Conservation (phyloP, 30 jellyfish, hydroid and myxozoan species). For the Catostylus mosaicus region DNA sequence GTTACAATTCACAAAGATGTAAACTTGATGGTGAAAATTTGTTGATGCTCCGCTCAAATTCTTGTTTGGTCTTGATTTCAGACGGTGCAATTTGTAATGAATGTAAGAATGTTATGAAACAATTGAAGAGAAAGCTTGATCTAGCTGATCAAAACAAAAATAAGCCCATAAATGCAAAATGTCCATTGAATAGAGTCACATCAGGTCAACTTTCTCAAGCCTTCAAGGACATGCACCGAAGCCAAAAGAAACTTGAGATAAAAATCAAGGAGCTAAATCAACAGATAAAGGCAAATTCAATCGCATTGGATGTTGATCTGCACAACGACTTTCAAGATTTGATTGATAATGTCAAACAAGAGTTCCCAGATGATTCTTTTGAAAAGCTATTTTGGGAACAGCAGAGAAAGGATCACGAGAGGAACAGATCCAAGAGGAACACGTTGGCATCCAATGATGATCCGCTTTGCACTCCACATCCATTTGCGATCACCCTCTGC, state of each 20-base stretch:
- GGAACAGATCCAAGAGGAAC: slow-evolving; percentile 59
- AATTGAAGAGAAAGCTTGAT: slow-evolving; percentile 46
- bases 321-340: slow-evolving; percentile 39
- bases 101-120: no score
- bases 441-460: slow-evolving; percentile 64
- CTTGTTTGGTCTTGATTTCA: no score
- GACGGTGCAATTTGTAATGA: no score
- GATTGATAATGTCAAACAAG: slow-evolving; percentile 48
- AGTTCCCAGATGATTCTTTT: slow-evolving; percentile 62
- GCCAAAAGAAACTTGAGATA: slow-evolving; percentile 45
- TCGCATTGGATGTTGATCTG: slow-evolving; percentile 58
- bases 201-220: slow-evolving; percentile 55
- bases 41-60: no score
- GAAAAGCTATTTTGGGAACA: slow-evolving; percentile 59
- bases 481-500: no score
- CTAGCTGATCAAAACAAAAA: slow-evolving; percentile 30
- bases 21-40: no score
- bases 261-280: slow-evolving; percentile 56
- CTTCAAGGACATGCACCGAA: slow-evolving; percentile 42
- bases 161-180: slow-evolving; percentile 45
- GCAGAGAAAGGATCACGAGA: slow-evolving; percentile 53
- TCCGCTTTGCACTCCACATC: slow-evolving; percentile 64
- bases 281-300: slow-evolving; percentile 42
- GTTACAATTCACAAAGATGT: no score
- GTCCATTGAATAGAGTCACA: slow-evolving; percentile 56